phyloP scores from a whole-genome alignment of 2,113 vertebrate genomes.

The Cynocephalus volans region DNA sequence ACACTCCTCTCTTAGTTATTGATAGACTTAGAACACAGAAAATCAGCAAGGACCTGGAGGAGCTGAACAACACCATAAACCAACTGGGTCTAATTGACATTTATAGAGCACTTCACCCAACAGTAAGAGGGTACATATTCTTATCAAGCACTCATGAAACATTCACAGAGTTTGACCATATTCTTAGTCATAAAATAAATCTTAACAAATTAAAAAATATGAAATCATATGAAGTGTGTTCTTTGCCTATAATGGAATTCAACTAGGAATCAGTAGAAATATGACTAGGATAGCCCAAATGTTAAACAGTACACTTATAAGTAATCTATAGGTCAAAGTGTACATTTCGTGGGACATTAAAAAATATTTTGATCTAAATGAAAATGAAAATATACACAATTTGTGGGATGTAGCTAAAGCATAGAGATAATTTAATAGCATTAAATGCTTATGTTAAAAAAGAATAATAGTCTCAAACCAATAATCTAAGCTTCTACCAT shows the following conservation, averaged over 20 bases:
- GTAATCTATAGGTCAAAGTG: background rate
- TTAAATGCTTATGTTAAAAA: conserved; percentile 18
- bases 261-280: background rate
- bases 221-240: background rate
- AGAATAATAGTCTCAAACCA: background rate
- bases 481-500: background rate
- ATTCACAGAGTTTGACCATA: background rate
- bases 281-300: background rate
- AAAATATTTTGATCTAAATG: conserved; percentile 3
- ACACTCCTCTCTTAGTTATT: background rate
- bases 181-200: conserved; percentile 22
- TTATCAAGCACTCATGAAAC: background rate
- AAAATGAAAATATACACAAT: conserved; percentile 1
- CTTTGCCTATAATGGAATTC: conserved; percentile 23
- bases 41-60: background rate
- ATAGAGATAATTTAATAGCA: background rate
- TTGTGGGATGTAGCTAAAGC: background rate
- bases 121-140: background rate
- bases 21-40: background rate
- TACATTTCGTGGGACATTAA: background rate
- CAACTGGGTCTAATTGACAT: background rate
- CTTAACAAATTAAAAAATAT: background rate
- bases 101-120: background rate
- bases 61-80: background rate
- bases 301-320: background rate